phyloP scores from a whole-genome alignment of 2,888 invertebrate species.

The Adelognathus sp. region DNA sequence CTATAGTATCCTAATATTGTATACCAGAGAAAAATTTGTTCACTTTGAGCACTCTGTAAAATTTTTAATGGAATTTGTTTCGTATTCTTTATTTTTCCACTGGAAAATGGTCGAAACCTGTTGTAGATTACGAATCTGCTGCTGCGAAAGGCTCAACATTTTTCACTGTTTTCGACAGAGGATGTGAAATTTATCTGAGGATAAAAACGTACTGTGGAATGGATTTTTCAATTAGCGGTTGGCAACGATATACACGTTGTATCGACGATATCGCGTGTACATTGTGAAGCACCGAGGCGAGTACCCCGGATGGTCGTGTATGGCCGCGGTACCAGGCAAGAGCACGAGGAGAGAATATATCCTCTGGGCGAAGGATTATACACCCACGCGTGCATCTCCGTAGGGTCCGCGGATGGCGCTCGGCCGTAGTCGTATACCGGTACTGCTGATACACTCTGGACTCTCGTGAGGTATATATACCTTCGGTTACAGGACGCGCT shows the following conservation, averaged over 20 bases:
- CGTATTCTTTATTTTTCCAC: too few species aligned
- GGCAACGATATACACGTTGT: background rate
- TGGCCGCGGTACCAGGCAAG: background rate
- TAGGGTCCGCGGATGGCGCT: background rate
- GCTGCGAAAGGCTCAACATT: too few species aligned
- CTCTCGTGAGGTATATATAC: background rate
- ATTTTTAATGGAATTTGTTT: too few species aligned
- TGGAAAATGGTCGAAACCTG: too few species aligned
- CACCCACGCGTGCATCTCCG: conserved; percentile 36
- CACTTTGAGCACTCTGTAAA: too few species aligned
- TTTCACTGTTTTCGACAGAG: background rate
- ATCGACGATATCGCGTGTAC: background rate
- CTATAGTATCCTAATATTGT: too few species aligned
- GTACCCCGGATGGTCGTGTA: conserved; percentile 24
- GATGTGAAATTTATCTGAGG: background rate
- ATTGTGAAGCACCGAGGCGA: background rate
- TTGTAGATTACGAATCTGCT: too few species aligned
- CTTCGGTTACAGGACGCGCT: conserved; percentile 8
- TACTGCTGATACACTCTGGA: conserved; percentile 10
- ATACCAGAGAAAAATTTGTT: too few species aligned
- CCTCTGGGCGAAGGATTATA: conserved; percentile 36
- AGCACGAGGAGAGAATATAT: conserved; percentile 21
- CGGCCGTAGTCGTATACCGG: background rate
- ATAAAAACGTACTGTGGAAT: background rate
- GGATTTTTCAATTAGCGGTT: background rate